Evolutionary conservation across 2,113 vertebrate species (phyloP).

Genomic region (Limnothrissa miodon): DNA sequence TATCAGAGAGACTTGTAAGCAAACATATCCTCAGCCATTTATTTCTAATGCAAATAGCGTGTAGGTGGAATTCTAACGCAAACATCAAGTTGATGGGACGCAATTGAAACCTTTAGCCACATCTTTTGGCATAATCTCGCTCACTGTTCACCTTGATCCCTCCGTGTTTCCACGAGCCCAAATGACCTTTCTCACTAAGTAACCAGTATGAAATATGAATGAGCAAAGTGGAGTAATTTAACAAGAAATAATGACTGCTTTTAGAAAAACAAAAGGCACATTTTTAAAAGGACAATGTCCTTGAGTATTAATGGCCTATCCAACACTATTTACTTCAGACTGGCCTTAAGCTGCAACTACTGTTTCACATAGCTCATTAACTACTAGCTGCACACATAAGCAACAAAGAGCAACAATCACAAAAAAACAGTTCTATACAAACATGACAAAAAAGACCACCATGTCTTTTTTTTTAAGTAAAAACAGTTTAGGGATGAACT

Average conservation of each 20-base stretch:
- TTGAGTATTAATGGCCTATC: conserved; percentile 10
- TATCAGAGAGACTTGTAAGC: not conserved
- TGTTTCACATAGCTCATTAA: conserved; percentile 27
- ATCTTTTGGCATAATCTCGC: not conserved
- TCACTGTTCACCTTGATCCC: not conserved
- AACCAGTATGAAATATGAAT: not conserved
- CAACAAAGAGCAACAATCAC: not conserved
- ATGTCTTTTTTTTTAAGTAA: not conserved
- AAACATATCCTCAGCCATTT: not conserved
- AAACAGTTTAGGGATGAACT: not conserved
- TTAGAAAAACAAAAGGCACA: not conserved
- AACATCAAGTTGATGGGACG: too few species aligned
- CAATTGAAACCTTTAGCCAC: too few species aligned
- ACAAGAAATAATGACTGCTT: not conserved
- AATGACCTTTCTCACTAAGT: not conserved
- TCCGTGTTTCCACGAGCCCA: not conserved
- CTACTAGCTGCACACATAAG: not conserved
- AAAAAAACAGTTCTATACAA: not conserved
- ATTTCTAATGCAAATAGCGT: conserved; percentile 3
- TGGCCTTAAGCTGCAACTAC: conserved; percentile 27
- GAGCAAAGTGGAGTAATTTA: not conserved
- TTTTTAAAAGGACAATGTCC: not conserved
- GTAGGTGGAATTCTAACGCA: too few species aligned
- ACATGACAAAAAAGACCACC: too few species aligned
- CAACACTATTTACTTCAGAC: conserved; percentile 26